Percentiles rank a stretch among this genome's conserved stretches.
phyloP scores from a whole-genome alignment of 2,797 vertebrate genomes.

The Columba guinea region DNA sequence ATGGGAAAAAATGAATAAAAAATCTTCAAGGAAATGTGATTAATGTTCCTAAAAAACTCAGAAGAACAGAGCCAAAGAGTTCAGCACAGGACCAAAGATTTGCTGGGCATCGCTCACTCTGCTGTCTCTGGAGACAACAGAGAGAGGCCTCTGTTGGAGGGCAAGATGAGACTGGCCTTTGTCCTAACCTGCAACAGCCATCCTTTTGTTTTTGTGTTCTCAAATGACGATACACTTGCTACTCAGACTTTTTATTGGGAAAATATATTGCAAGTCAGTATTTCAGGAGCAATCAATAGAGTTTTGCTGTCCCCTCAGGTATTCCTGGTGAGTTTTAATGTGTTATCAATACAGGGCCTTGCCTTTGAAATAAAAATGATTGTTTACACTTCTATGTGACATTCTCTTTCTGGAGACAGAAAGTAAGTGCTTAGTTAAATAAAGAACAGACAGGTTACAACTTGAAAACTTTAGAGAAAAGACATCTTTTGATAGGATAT shows the following conservation, averaged over 20 bases:
- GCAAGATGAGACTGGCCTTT: background rate
- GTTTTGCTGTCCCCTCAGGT: background rate
- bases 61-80: background rate
- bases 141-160: fast-evolving
- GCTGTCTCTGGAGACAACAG: background rate
- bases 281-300: background rate
- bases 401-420: background rate
- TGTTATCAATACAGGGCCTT: background rate
- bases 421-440: background rate
- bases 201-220: background rate
- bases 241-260: background rate
- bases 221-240: background rate
- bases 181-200: background rate
- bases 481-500: background rate
- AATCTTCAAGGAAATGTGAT: background rate
- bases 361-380: background rate
- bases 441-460: background rate
- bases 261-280: background rate
- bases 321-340: background rate
- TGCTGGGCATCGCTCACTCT: background rate
- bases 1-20: background rate
- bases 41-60: background rate
- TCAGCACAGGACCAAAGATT: background rate
- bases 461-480: background rate
- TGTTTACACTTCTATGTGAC: fast-evolving